phyloP scores from a whole-genome alignment of 2,797 vertebrate species.

The Hippocampus kuda region DNA sequence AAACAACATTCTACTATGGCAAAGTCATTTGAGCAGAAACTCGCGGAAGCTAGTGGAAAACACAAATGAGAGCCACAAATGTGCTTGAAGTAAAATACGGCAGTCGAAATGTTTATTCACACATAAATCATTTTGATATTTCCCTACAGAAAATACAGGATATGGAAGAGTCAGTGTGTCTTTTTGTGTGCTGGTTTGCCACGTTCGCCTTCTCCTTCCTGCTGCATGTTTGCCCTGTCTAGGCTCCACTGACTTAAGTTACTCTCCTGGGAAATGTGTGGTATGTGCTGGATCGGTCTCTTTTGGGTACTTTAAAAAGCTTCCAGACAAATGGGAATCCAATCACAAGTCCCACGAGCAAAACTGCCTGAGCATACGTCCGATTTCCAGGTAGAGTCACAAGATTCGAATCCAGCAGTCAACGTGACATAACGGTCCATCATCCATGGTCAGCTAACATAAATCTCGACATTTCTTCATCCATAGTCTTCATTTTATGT shows the following conservation, averaged over 20 bases:
- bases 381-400: conserved; percentile 15
- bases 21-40: conserved; percentile 14
- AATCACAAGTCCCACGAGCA: conserved; percentile 44
- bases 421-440: conserved; percentile 11
- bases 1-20: conserved; percentile 15
- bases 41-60: conserved; percentile 14
- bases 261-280: conserved; percentile 50
- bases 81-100: conserved; percentile 22
- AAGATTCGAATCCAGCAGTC: conserved; percentile 8
- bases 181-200: conserved; percentile 27
- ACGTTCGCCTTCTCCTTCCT: conserved; percentile 31
- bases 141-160: conserved; percentile 10
- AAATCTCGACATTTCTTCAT: conserved; percentile 23
- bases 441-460: conserved; percentile 18
- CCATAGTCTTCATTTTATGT: conserved; percentile 10
- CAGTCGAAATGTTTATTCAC: conserved; percentile 21
- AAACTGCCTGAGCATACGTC: conserved; percentile 26
- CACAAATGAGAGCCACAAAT: conserved; percentile 29
- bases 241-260: conserved; percentile 20
- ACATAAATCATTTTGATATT: conserved; percentile 20
- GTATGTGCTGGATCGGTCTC: conserved; percentile 41
- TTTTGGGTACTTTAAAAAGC: conserved; percentile 44
- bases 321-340: conserved; percentile 50
- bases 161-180: conserved; percentile 14
- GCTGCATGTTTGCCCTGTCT: conserved; percentile 39